These are phyloP conservation scores for Sabellastarte sp. DNA, from an alignment of 2,888 invertebrate genomes.

Conservation along the genomic window DNA sequence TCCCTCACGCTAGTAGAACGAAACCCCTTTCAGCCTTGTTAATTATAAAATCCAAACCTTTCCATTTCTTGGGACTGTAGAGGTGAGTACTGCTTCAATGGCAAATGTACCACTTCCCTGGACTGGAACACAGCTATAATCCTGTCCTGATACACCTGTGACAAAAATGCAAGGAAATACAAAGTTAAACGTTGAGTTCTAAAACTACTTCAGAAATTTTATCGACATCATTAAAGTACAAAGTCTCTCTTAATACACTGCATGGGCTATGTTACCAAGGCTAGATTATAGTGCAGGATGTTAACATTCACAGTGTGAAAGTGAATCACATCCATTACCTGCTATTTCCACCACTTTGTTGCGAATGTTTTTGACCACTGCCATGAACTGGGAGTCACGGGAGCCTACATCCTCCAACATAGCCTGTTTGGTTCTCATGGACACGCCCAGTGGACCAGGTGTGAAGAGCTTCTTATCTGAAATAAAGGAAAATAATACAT, in stretches of 20 bases:
- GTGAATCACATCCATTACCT: too few species aligned
- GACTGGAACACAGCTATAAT: conserved; percentile 57
- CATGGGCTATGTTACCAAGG: too few species aligned
- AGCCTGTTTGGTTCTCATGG: conserved; percentile 55
- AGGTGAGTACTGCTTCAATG: conserved; percentile 61
- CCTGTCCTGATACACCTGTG: too few species aligned
- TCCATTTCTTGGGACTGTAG: conserved; percentile 49
- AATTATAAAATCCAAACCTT: too few species aligned
- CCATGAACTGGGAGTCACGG: conserved; percentile 59
- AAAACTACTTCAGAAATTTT: too few species aligned
- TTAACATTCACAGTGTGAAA: too few species aligned
- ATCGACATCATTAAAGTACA: not conserved
- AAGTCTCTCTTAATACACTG: not conserved
- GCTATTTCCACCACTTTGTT: conserved; percentile 54
- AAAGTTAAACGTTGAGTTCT: too few species aligned
- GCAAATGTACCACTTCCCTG: conserved; percentile 63
- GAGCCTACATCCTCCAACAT: conserved; percentile 60
- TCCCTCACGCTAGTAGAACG: too few species aligned
- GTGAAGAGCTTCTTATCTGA: conserved; percentile 58
- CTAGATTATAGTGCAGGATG: too few species aligned
- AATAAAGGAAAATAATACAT: too few species aligned
- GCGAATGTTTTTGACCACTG: conserved; percentile 54
- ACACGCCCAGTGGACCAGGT: conserved; percentile 60
- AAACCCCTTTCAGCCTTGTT: too few species aligned
- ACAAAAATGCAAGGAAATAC: too few species aligned